phyloP scores from a whole-genome alignment of 2,888 invertebrate genomes.

The Aphidoletes aphidimyza region DNA sequence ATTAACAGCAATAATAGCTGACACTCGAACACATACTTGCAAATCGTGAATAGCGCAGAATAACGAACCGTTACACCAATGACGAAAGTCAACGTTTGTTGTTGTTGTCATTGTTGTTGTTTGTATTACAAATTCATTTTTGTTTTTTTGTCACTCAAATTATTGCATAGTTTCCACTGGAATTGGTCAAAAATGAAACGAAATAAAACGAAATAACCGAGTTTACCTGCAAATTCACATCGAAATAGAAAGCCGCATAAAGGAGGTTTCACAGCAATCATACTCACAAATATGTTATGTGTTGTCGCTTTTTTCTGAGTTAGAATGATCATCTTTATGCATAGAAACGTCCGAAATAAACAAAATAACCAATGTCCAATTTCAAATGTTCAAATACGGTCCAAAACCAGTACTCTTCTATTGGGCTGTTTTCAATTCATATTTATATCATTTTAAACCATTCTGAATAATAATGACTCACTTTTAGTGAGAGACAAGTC shows the following conservation, averaged over 20 bases:
- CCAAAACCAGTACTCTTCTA: too few relatives aligned
- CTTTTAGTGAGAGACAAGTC: too few relatives aligned
- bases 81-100: slow-evolving; percentile 10
- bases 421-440: too few relatives aligned
- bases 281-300: not conserved
- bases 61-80: not conserved
- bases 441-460: too few relatives aligned
- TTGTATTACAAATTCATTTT: slow-evolving; percentile 32
- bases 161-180: not conserved
- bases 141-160: not conserved
- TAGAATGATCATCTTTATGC: not conserved
- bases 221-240: too few relatives aligned
- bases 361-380: not conserved
- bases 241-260: slow-evolving; percentile 9
- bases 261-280: not conserved
- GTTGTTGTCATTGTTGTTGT: too few relatives aligned
- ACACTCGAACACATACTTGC: not conserved
- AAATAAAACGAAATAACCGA: not conserved
- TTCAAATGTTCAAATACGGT: too few relatives aligned
- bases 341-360: not conserved
- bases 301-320: not conserved
- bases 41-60: not conserved
- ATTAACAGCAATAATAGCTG: slow-evolving; percentile 18
- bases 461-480: too few relatives aligned
- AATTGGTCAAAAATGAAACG: not conserved